These are phyloP conservation scores for Melipona bicolor DNA, from an alignment of 2,888 invertebrate genomes.

Conservation along the genomic window DNA sequence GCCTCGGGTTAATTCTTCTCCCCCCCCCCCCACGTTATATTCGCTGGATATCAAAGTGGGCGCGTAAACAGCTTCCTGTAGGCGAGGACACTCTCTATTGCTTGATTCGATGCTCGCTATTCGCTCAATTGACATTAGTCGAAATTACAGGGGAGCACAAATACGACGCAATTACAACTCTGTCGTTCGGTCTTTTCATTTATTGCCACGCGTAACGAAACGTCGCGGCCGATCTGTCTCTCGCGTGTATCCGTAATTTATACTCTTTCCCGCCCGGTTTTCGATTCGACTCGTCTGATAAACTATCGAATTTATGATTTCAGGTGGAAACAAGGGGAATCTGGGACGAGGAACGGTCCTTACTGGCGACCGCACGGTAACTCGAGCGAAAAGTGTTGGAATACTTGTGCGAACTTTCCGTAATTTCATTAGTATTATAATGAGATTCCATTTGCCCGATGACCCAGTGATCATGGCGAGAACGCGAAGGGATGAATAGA, in stretches of 20 bases:
- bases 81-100: neutral
- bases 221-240: neutral
- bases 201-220: neutral
- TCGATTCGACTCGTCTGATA: neutral
- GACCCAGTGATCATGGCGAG: neutral
- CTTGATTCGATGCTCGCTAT: neutral
- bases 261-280: no score
- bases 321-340: neutral
- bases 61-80: conserved; percentile 7
- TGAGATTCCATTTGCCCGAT: no score
- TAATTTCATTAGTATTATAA: neutral
- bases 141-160: conserved; percentile 7
- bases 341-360: neutral
- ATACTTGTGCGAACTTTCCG: neutral
- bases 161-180: conserved; percentile 4
- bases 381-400: neutral
- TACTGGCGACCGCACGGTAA: neutral
- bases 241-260: neutral
- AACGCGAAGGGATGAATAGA: neutral
- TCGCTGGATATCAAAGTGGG: neutral
- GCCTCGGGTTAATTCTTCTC: conserved; percentile 12
- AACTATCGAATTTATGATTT: conserved; percentile 20
- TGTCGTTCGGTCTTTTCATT: neutral
- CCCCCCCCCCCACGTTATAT: neutral
- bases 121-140: neutral